A percentile compares a stretch with the other conserved stretches of the same genome.
Evolutionary conservation across 1,140 invertebrate genomes (phyloP).

Genomic region (Maniola jurtina): DNA sequence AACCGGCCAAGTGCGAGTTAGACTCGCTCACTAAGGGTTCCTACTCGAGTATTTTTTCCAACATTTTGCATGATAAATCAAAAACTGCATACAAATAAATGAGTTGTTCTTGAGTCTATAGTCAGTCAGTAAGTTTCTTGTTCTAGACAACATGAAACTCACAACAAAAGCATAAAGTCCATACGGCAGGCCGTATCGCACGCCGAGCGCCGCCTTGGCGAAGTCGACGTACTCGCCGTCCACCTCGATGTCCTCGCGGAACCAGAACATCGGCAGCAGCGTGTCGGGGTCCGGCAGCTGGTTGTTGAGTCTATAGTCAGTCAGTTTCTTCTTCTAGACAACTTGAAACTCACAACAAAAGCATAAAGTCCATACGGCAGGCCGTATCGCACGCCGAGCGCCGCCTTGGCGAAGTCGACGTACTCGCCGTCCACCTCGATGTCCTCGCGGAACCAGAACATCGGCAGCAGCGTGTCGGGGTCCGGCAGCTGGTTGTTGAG

Average conservation of each 20-base stretch:
- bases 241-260: constrained; percentile 83
- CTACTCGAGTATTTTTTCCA: no score
- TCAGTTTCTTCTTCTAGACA: no score
- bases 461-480: constrained; percentile 78
- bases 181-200: constrained; percentile 45
- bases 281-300: constrained; percentile 56
- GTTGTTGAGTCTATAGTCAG: no score
- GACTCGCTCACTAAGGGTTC: no score
- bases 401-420: constrained; percentile 78
- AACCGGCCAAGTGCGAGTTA: no score
- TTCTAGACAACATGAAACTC: constrained; percentile 36
- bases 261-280: constrained; percentile 86
- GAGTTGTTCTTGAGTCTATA: no score
- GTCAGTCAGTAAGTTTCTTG: no score
- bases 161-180: constrained; percentile 56
- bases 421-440: constrained; percentile 80
- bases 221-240: constrained; percentile 78
- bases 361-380: constrained; percentile 48
- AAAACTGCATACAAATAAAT: no score
- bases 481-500: constrained; percentile 62
- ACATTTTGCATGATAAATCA: no score
- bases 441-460: constrained; percentile 87
- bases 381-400: constrained; percentile 48
- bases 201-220: constrained; percentile 75
- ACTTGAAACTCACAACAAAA: constrained; percentile 48